phyloP scores from a whole-genome alignment of 1,140 invertebrate species.

The Bombus confusus region DNA sequence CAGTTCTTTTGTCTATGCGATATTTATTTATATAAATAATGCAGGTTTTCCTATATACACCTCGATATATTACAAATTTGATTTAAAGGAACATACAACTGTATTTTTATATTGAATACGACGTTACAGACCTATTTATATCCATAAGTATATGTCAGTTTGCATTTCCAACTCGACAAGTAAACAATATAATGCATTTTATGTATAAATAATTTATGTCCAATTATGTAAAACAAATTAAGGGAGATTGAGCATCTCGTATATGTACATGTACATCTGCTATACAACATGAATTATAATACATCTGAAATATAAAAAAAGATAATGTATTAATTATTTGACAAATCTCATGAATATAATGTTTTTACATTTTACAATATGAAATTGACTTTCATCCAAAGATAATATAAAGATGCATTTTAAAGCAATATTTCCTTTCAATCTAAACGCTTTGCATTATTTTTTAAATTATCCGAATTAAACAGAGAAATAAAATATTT shows the following conservation, averaged over 20 bases:
- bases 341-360: background rate
- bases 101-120: conserved; percentile 38
- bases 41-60: background rate
- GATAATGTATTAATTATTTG: conserved; percentile 6
- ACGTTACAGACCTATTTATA: conserved; percentile 3
- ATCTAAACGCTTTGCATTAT: background rate
- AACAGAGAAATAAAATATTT: background rate
- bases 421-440: background rate
- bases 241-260: background rate
- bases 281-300: conserved; percentile 49
- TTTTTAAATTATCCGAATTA: background rate
- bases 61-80: conserved; percentile 5
- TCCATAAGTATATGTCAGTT: background rate
- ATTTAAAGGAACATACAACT: background rate
- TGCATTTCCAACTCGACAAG: background rate
- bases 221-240: conserved; percentile 15
- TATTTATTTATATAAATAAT: conserved; percentile 37
- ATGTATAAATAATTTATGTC: conserved; percentile 45
- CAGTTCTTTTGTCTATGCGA: conserved; percentile 12
- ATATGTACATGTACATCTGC: conserved; percentile 48
- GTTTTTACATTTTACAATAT: background rate
- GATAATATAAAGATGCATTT: background rate
- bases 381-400: background rate
- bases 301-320: conserved; percentile 38
- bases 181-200: conserved; percentile 27